Evolutionary conservation across 2,888 invertebrate species (phyloP).

Genomic region (Stenotaenia linearis): DNA sequence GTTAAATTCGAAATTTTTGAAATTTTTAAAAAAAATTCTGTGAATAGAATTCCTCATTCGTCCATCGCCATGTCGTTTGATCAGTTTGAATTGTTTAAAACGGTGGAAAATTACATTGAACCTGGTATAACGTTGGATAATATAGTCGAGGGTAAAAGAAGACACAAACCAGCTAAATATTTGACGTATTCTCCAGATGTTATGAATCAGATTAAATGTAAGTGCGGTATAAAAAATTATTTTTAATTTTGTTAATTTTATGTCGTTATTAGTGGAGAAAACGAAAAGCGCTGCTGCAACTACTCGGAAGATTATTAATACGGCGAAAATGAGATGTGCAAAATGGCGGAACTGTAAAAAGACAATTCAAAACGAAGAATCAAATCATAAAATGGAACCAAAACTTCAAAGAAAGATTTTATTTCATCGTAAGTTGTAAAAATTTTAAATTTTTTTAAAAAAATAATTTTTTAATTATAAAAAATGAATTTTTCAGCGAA

Average conservation of each 20-base stretch:
- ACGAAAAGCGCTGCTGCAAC: too few relatives aligned
- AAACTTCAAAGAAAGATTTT: neutral
- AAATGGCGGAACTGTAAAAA: too few relatives aligned
- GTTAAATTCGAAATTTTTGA: too few relatives aligned
- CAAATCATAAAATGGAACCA: neutral
- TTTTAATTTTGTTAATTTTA: too few relatives aligned
- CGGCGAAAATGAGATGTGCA: too few relatives aligned
- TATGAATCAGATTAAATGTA: too few relatives aligned
- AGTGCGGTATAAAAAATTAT: too few relatives aligned
- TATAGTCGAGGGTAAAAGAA: constrained; percentile 33
- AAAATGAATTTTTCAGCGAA: neutral
- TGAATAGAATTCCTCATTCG: neutral
- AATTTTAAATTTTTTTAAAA: neutral
- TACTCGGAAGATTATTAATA: too few relatives aligned
- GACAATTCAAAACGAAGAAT: neutral
- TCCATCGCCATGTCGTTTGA: neutral
- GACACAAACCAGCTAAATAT: neutral
- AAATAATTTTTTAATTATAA: neutral
- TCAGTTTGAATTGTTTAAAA: neutral
- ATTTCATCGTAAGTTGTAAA: neutral
- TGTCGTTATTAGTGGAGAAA: too few relatives aligned
- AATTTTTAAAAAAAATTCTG: too few relatives aligned
- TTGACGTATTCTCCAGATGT: too few relatives aligned
- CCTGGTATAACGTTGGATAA: constrained; percentile 33
- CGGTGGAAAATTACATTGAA: neutral